Evolutionary conservation across 2,797 vertebrate genomes (phyloP), one percentile per base, ranked within the genome.

Genomic region (Galago senegalensis): DNA sequence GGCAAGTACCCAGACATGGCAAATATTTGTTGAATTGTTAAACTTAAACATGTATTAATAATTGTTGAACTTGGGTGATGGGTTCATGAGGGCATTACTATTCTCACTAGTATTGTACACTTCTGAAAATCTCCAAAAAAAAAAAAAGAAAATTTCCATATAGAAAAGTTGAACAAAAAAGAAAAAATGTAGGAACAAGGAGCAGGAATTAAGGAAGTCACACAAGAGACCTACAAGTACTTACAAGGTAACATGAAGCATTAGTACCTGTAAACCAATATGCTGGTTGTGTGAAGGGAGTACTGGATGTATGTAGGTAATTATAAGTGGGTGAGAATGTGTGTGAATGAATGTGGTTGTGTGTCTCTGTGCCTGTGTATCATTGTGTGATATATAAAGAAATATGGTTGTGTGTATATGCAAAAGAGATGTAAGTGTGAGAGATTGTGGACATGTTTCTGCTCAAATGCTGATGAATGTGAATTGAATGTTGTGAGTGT

Each of bases 21-120:
- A 84, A 79, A 85, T 79, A 8, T 84, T 21, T 31, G 37, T 69
- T 77, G 60, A 76, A 77, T 69, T 65, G n/a, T 63, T 63, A 7
- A 73, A 93, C 43, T 91, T 94, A 82, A 58, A 43, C 43, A 80
- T 56, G 14, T 80, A 58, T 85, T 56, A 65, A 63, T 73, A 80
- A 80, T 75, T 88, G 31, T 58, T 79, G 73, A 94, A 90, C 0
- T 11, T 86, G 13, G 13, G 13, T 80, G 13, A 80, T 77, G 20
- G 27, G 43, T 90, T 94, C 21, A 72, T 46, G 46, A 46, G 11
- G 8, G 27, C 5, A 2, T 91, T 86, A 56, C 27, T 70, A 61
- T 87, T 61, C 21, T 82, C 11, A 75, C 11, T 93, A 65, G 16
- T 75, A 81, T 79, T 63, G n/a, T 37, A 40, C 27, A 53, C 27